Evolutionary conservation across 1,140 invertebrate genomes (phyloP), one percentile per base, ranked within the genome.

Genomic region (Argopecten irradians): DNA sequence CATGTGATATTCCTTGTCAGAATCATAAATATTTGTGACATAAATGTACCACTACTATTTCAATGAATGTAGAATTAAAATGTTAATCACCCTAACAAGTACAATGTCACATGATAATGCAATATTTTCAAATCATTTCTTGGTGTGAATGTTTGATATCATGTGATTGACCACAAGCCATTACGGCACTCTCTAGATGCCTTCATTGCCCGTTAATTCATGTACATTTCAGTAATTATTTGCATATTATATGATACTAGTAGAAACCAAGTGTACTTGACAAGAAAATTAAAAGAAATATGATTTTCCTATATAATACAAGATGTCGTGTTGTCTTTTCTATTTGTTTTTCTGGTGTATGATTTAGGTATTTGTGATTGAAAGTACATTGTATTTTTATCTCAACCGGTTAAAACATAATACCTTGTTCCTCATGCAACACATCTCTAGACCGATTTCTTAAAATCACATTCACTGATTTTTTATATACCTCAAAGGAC

Each of bases 281-380:
- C 55, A 71, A 71, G 55, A 71, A 71, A 71, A 71, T 71, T 71
- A 71, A 71, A 71, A 71, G 55, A 71, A 71, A 71, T 71, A 71
- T 71, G 55, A 71, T 71, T 71, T 71, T 71, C 55, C 55, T 71
- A 71, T 71, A 71, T 71, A 71, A 71, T 11, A 71, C 55, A 71
- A 71, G 1, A n/a, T 28, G 55, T 71, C 28, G 55, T 71, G 1
- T 71, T n/a, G n/a, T 28, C 16, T 46, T 39, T 39, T 39, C n/a
- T n/a, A n/a, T n/a, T n/a, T n/a, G n/a, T n/a, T n/a, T n/a, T n/a
- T n/a, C n/a, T 39, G 5, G 5, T 39, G 36, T 13, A 39, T 39
- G 36, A 5, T 39, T 39, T 13, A 39, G 13, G 36, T 8, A 8
- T 39, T 39, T 39, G 5, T 39, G 36, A 39, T 39, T 39, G 36